Evolutionary conservation across 2,113 vertebrate genomes (phyloP), one percentile per base, ranked within the genome.

Genomic region (Azemiops feae): DNA sequence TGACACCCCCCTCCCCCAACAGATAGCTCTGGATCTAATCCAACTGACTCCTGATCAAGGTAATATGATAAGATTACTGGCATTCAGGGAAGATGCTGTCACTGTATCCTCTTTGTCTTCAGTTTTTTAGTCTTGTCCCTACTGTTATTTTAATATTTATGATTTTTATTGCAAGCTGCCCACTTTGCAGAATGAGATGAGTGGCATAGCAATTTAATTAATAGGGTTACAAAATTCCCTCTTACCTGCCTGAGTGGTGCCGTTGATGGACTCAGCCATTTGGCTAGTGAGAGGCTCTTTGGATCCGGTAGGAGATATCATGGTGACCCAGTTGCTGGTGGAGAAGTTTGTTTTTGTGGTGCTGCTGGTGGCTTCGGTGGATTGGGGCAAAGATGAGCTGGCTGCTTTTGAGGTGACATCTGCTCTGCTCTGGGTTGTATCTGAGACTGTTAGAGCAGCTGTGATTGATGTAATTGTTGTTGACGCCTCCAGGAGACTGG

Each of bases 301-400:
- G 85, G 91, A 88, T 45, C 30, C 25, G 0, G 85, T 22, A 4
- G 1, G 43, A 9, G 85, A 2, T 4, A 20, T 43, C 1, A 14
- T 0, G 22, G 5, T 4, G 4, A 0, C 3, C 20, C 20, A 0
- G 0, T 6, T 3, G 1, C 20, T 34, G 1, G 55, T 39, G 0
- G 10, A 5, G 4, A 14, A 14, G 11, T 23, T 25, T 3, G 10
- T 3, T 4, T 18, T 3, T 22, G 5, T 43, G 64, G 4, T 5
- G 58, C 1, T 3, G 18, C n/a, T 22, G 3, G 58, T 52, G 45
- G 45, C 18, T 11, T 22, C 0, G 18, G 45, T 23, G 60, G 89
- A 4, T 22, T 5, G 12, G 23, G 25, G 25, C 27, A 0, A 0
- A 39, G 34, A n/a, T 8, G 69, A 39, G 34, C 18, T 81, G 69